Evolutionary conservation across 1,140 invertebrate genomes (phyloP), one percentile per base, ranked within the genome.

Genomic region (Brachionus asplanchnoidis): DNA sequence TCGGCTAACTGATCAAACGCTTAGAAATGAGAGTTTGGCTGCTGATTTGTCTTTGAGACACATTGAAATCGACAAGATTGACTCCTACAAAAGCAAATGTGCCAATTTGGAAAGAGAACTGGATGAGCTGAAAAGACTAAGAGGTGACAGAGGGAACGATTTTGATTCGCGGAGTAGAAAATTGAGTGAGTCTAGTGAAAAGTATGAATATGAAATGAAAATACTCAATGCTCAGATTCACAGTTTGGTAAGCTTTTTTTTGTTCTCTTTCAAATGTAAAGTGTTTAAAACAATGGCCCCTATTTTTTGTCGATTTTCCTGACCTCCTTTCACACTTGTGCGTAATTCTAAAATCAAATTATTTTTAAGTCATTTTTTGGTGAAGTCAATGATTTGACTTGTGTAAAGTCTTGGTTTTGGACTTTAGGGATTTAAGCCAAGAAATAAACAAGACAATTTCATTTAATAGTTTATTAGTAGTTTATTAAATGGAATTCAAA

Each of bases 201-300:
- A 65, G 36, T 68, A 68, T 68, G 79, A 82, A 44, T 68, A 82
- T 68, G 79, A 82, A 56, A 65, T 82, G 26, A 82, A 65, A 44
- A 42, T 82, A 42, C 42, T 82, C 4, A 82, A 82, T 68, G 42
- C 79, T 11, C 79, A 82, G 32, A 82, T 82, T 7, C 26, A 60
- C 40, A 82, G 65, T 28, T 65, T 80, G 77, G 77, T 80, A 65
- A 56, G 42, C 4, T 4, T 36, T 36, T 36, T 1, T 36, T 36
- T 36, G 6, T 7, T 7, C 32, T 36, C 32, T 36, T 36, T 36
- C 4, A 36, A 36, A 36, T 36, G 5, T 6, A 36, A 36, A 7
- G 32, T 3, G 32, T n/a, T n/a, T n/a, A n/a, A n/a, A n/a, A n/a
- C n/a, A n/a, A n/a, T n/a, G n/a, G n/a, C n/a, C n/a, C n/a, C n/a